phyloP scores from a whole-genome alignment of 2,113 vertebrate species.

The Propithecus coquereli region DNA sequence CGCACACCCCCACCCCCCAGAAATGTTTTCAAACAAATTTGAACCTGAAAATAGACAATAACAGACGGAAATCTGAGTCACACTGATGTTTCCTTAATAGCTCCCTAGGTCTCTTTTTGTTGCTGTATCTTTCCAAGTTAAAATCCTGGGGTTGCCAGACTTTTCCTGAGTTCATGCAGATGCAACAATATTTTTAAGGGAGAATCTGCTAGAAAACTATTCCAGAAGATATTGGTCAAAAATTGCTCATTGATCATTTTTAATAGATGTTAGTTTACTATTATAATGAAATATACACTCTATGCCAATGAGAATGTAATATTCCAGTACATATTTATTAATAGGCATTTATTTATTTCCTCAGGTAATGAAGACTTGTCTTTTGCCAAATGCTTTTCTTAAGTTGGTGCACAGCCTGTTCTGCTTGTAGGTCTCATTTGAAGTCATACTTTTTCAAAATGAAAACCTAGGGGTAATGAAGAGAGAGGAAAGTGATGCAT shows the following conservation, averaged over 20 bases:
- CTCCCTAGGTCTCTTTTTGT: not conserved
- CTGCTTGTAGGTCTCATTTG: not conserved
- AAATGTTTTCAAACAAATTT: slow-evolving; percentile 6
- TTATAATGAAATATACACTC: not conserved
- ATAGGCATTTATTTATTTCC: not conserved
- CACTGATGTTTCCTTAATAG: slow-evolving; percentile 15
- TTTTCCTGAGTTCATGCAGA: not conserved
- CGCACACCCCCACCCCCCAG: not conserved
- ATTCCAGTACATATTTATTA: not conserved
- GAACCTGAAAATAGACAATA: slow-evolving; percentile 21
- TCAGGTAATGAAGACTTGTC: not conserved
- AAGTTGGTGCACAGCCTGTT: not conserved
- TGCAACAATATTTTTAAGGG: not conserved
- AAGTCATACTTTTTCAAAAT: not conserved
- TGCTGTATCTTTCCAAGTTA: not conserved
- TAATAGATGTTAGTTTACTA: not conserved
- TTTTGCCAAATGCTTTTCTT: not conserved
- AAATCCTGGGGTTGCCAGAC: not conserved
- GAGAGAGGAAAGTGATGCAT: not conserved
- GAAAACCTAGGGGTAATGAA: not conserved
- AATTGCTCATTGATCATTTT: not conserved
- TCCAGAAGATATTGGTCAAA: not conserved
- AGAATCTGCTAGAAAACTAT: not conserved
- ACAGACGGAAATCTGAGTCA: slow-evolving; percentile 13
- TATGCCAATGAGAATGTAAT: not conserved